Evolutionary conservation across 2,888 invertebrate genomes (phyloP), one percentile per base, ranked within the genome.

Genomic region (Ctena decussata): DNA sequence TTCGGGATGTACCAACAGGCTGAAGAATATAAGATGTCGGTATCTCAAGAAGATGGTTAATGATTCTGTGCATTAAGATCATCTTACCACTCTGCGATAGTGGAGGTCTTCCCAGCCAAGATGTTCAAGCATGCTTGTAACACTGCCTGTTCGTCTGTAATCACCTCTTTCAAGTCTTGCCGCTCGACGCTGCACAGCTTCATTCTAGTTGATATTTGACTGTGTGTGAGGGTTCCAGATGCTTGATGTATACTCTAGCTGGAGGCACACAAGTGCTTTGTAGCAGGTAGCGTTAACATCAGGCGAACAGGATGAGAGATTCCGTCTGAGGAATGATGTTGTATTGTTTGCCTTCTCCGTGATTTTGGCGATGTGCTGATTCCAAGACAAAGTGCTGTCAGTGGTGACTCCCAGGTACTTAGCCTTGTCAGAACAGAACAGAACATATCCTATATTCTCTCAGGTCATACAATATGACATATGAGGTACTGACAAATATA

Each of bases 291-390:
- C 73, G 21, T 32, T 8, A 6, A 46, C 27, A 0, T 73, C 21
- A 15, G 12, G 15, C 15, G 73, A 49, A n/a, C 73, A 73, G 3
- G 32, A 12, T 24, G 46, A 49, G 30, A 73, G 3, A 24, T 73
- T 32, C 21, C 49, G 24, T 0, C 73, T 12, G 1, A 73, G 46
- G 35, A 73, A 73, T 44, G 49, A 0, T 12, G n/a, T 27, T 32
- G 73, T 73, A 18, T 49, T 69, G 24, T 76, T 80, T 3, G 84
- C 79, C 32, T 83, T 76, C 60, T 80, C 73, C 21, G 69, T 49
- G 8, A 44, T 73, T 18, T 18, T 39, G 39, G 30, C 73, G 6
- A 46, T 30, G 49, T 84, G 60, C 1, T n/a, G 37, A 41, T 73
- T 79, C 72, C 12, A 60, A 18, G 73, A 74, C 32, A 80, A 49